Conservation (phyloP, 2,113 vertebrate species). For the Globicephala melas region DNA sequence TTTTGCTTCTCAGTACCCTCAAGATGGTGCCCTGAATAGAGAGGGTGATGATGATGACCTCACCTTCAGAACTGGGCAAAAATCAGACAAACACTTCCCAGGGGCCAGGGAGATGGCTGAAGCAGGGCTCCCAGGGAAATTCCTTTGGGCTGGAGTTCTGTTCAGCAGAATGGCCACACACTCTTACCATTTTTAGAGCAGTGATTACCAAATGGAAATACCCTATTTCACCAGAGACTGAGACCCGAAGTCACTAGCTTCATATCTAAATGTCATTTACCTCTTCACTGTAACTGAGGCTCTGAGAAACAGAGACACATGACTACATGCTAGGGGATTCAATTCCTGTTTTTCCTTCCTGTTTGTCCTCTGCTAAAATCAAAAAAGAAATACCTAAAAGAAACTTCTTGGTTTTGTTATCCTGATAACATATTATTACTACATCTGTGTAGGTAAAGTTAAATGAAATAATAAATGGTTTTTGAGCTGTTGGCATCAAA, state of each 20-base stretch:
- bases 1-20: neutral
- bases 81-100: neutral
- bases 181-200: constrained; percentile 60
- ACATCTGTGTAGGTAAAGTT: neutral
- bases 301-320: constrained; percentile 71
- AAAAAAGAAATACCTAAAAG: constrained; percentile 52
- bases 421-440: neutral
- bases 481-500: constrained; percentile 23
- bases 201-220: constrained; percentile 75
- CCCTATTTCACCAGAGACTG: constrained; percentile 69
- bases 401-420: constrained; percentile 63
- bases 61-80: neutral
- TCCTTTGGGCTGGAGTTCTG: constrained; percentile 64
- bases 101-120: neutral
- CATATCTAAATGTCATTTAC: constrained; percentile 71
- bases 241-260: constrained; percentile 57
- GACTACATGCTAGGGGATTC: constrained; percentile 67
- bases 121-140: constrained; percentile 72
- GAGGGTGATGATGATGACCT: neutral
- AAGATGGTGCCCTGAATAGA: neutral
- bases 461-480: neutral
- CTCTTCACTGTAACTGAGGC: constrained; percentile 63
- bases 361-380: constrained; percentile 65
- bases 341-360: constrained; percentile 80
- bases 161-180: constrained; percentile 56